phyloP scores from a whole-genome alignment of 2,113 vertebrate species.

The Chroicocephalus ridibundus region DNA sequence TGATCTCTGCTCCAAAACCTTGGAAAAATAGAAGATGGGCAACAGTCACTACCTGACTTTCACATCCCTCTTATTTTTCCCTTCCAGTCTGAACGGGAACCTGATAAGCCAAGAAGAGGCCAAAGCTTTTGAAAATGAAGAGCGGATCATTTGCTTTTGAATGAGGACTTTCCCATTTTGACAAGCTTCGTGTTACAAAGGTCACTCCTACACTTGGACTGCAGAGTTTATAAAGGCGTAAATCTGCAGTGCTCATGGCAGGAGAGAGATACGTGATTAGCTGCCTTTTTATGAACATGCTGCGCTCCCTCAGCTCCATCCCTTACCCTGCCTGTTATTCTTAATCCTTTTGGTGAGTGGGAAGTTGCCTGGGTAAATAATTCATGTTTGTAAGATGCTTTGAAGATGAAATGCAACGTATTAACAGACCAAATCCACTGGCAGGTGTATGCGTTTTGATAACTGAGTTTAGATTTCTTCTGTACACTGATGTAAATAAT shows the following conservation, averaged over 20 bases:
- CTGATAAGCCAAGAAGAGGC: conserved; percentile 70
- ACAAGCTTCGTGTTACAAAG: not conserved
- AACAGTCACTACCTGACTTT: not conserved
- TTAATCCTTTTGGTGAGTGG: not conserved
- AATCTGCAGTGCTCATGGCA: not conserved
- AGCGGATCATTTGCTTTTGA: conserved; percentile 75
- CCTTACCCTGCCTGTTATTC: not conserved
- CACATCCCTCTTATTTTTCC: not conserved
- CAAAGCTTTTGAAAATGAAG: conserved; percentile 70
- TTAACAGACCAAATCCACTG: not conserved
- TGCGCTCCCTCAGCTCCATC: not conserved
- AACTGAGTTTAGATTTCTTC: not conserved
- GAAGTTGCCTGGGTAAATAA: conserved; percentile 16
- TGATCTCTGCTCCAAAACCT: not conserved
- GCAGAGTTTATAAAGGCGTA: not conserved
- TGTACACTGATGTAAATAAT: conserved; percentile 39
- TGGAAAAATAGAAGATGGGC: not conserved
- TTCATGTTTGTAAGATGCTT: not conserved
- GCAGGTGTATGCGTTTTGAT: not conserved
- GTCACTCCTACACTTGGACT: not conserved
- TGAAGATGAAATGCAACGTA: not conserved
- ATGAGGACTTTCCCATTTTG: not conserved
- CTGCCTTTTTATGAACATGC: not conserved
- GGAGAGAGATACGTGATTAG: not conserved
- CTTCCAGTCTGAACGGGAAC: conserved; percentile 75